Evolutionary conservation across 1,140 invertebrate species (phyloP).

Genomic region (Apis dorsata): DNA sequence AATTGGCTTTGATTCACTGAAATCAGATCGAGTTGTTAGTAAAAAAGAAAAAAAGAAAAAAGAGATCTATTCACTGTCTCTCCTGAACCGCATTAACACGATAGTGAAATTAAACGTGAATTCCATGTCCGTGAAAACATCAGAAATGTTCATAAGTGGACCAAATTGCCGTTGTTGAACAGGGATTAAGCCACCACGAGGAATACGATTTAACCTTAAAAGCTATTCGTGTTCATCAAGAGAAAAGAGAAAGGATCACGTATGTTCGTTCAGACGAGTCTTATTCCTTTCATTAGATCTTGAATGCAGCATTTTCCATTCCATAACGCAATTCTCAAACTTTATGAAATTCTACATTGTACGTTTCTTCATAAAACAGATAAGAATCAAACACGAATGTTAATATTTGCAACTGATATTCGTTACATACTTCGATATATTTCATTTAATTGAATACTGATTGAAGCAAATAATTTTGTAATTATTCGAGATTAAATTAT

Average conservation of each 20-base stretch:
- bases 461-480: neutral
- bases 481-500: neutral
- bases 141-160: conserved; percentile 22
- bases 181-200: conserved; percentile 28
- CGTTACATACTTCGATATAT: neutral
- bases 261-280: neutral
- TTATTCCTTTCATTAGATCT: conserved; percentile 8
- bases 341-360: neutral
- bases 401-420: neutral
- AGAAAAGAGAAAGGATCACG: neutral
- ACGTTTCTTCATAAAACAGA: neutral
- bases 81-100: neutral
- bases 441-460: too few relatives aligned
- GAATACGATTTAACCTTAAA: conserved; percentile 42
- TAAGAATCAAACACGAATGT: neutral
- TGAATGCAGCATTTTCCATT: neutral
- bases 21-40: neutral
- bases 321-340: neutral
- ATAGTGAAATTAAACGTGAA: conserved; percentile 3
- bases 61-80: neutral
- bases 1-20: neutral
- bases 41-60: neutral
- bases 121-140: conserved; percentile 7
- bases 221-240: conserved; percentile 11
- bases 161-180: conserved; percentile 19